Percentiles rank a stretch among this genome's conserved stretches.
These are phyloP conservation scores for Thymelicus sylvestris DNA, from an alignment of 2,888 invertebrate species.

Conservation along the genomic window DNA sequence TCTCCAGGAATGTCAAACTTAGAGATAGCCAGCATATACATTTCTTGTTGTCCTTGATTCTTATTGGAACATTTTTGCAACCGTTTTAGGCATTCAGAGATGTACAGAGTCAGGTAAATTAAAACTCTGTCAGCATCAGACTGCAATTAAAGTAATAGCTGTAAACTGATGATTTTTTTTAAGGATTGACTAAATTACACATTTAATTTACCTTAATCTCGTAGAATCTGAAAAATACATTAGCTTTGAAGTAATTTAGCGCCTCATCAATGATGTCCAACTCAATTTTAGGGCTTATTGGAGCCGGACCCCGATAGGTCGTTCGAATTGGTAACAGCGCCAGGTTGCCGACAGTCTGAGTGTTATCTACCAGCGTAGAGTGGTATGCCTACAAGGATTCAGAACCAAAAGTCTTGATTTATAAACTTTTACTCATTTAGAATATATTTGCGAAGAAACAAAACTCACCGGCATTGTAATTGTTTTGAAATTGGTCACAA, in stretches of 20 bases:
- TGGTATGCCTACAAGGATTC: conserved; percentile 77
- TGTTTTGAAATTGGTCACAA: background rate
- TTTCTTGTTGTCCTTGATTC: conserved; percentile 96
- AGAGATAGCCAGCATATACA: conserved; percentile 97
- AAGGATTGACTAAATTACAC: background rate
- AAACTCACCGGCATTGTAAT: conserved; percentile 23
- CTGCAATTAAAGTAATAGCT: conserved; percentile 71
- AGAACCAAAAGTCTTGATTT: background rate
- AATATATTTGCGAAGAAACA: background rate
- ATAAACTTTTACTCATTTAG: too few relatives aligned
- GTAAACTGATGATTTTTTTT: background rate
- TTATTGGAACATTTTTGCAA: conserved; percentile 96
- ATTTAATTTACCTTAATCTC: conserved; percentile 93
- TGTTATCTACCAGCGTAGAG: conserved; percentile 92
- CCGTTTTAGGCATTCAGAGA: conserved; percentile 98
- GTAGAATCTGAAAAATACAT: conserved; percentile 99
- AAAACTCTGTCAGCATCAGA: conserved; percentile 98
- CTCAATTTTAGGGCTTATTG: conserved; percentile 86
- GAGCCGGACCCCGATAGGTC: conserved; percentile 96
- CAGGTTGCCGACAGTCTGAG: conserved; percentile 94
- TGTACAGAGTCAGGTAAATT: conserved; percentile 98
- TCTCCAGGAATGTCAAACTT: conserved; percentile 99
- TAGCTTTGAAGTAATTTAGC: conserved; percentile 98
- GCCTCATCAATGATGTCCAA: conserved; percentile 99
- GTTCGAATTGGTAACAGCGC: conserved; percentile 96